phyloP scores from a whole-genome alignment of 2,113 vertebrate genomes.

The Pagrus major region DNA sequence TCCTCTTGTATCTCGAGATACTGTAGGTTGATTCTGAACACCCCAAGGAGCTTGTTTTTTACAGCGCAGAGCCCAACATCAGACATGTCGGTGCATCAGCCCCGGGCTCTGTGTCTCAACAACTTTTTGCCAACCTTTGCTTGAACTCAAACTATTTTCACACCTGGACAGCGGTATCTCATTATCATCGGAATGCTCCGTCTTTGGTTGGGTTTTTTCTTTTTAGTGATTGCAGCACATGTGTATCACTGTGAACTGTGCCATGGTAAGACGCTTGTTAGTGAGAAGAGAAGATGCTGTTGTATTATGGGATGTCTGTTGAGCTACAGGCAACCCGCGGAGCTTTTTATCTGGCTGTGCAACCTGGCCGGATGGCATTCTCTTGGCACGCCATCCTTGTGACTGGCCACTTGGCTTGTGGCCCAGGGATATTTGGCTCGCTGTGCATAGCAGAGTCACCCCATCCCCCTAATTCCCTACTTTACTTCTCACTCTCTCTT shows the following conservation, averaged over 20 bases:
- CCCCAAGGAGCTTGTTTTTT: slow-evolving; percentile 26
- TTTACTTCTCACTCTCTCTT: slow-evolving; percentile 43
- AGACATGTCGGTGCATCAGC: slow-evolving; percentile 44
- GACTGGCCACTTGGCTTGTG: slow-evolving; percentile 71
- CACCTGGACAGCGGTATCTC: slow-evolving; percentile 31
- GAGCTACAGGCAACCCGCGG: slow-evolving; percentile 53
- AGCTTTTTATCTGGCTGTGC: slow-evolving; percentile 76
- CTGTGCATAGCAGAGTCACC: slow-evolving; percentile 54
- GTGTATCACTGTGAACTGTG: background rate
- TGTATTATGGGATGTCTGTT: slow-evolving; percentile 54
- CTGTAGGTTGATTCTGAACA: slow-evolving; percentile 36
- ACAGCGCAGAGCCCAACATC: slow-evolving; percentile 23
- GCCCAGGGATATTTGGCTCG: slow-evolving; percentile 76
- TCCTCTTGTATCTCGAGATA: slow-evolving; percentile 8
- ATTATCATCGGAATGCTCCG: background rate
- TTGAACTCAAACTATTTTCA: slow-evolving; percentile 20
- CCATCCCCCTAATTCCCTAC: slow-evolving; percentile 65
- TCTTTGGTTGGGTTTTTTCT: background rate
- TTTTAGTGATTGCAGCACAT: background rate
- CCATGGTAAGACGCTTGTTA: slow-evolving; percentile 20
- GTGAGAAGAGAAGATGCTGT: slow-evolving; percentile 20
- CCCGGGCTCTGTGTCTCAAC: slow-evolving; percentile 39
- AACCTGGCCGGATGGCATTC: slow-evolving; percentile 75
- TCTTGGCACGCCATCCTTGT: slow-evolving; percentile 61
- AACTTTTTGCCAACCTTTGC: slow-evolving; percentile 31